Conservation (phyloP, 1,140 invertebrate species). For the Dinoponera quadriceps region DNA sequence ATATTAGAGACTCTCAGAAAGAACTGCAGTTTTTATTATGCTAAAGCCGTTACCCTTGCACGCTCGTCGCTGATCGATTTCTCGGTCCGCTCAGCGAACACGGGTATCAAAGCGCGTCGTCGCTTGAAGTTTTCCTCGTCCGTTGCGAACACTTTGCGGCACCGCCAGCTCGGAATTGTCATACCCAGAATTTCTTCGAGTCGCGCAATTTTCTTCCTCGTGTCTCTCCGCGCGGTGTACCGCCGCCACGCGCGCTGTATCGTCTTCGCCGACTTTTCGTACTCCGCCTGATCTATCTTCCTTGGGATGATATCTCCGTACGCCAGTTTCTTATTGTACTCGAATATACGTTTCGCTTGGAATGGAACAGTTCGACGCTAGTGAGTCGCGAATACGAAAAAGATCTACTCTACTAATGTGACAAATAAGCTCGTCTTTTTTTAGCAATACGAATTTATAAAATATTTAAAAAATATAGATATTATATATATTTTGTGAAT, state of each 20-base stretch:
- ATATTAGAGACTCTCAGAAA: too few species aligned
- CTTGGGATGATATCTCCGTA: conserved; percentile 51
- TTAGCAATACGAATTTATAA: too few species aligned
- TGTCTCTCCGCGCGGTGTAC: conserved; percentile 75
- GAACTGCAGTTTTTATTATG: background rate
- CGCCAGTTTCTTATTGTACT: conserved; percentile 66
- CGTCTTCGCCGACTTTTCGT: conserved; percentile 77
- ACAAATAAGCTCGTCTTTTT: background rate
- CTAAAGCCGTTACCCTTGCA: conserved; percentile 80
- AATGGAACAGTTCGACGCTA: background rate
- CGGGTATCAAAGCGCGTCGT: conserved; percentile 84
- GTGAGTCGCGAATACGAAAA: background rate
- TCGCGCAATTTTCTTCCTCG: conserved; percentile 77
- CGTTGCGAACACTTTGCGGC: conserved; percentile 82
- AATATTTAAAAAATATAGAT: too few species aligned
- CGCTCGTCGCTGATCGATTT: conserved; percentile 87
- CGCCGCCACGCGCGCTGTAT: conserved; percentile 86
- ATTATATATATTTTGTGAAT: too few species aligned
- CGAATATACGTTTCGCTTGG: conserved; percentile 49
- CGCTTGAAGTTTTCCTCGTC: conserved; percentile 85
- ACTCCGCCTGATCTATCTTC: conserved; percentile 56
- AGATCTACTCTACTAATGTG: too few species aligned
- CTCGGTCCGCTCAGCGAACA: conserved; percentile 85
- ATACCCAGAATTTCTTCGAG: conserved; percentile 82
- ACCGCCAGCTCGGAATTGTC: conserved; percentile 80